Evolutionary conservation across 2,888 invertebrate species (phyloP), one percentile per base, ranked within the genome.

Genomic region (Eretmocerus hayati): DNA sequence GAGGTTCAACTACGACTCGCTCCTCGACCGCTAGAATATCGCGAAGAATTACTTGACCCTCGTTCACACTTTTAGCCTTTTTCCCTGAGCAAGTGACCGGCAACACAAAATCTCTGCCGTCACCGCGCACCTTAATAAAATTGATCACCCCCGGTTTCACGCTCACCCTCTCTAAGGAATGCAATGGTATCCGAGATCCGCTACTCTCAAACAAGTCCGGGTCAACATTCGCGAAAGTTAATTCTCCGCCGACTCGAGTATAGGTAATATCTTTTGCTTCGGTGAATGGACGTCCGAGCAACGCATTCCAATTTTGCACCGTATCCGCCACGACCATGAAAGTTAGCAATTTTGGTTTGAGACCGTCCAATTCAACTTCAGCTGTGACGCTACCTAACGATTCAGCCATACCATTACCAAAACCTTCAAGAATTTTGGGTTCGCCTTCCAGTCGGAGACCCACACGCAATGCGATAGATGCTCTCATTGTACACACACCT

Each of bases 291-390:
- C n/a, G n/a, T n/a, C n/a, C n/a, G n/a, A n/a, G n/a, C n/a, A n/a
- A n/a, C n/a, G n/a, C n/a, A 15, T 49, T 44, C 2, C 4, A 38
- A n/a, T n/a, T 31, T 16, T 49, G 44, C 2, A 21, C 39, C 8
- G 31, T 44, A 44, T 49, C 48, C 2, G 50, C 46, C 11, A 50
- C 43, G 16, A 43, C 40, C 11, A 22, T 37, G n/a, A 49, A 49
- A 1, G 6, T n/a, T 3, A 46, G 2, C 4, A n/a, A 2, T 13
- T 5, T 42, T 1, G 46, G 46, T 8, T 36, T 33, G 11, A 50
- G 26, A 5, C 42, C 23, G 1, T 42, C 42, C 2, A 50, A 2
- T 11, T 3, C 15, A 2, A 50, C 6, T 11, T 2, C 31, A 18
- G 46, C 42, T 1, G 18, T 16, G 2, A 49, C 5, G 8, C 31